Evolutionary conservation across 37 sponge, comb jelly and placozoan genomes (phyloP).

Genomic region (Chondrilla cf. caribensis): DNA sequence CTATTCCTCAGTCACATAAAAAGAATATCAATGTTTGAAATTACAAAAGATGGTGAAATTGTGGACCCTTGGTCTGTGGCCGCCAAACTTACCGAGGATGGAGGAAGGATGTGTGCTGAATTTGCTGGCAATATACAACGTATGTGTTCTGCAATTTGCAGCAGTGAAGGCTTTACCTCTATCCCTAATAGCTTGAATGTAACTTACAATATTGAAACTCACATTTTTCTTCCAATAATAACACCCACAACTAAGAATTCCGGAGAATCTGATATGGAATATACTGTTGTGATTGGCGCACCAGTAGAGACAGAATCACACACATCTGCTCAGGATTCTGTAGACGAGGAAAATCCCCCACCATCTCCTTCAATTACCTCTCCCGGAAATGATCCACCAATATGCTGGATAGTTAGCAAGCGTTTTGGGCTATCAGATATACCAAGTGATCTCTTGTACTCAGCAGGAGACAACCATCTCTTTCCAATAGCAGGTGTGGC

Average conservation of each 20-base stretch:
- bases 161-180: not conserved
- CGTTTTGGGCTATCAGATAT: slow-evolving; percentile 1
- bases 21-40: slow-evolving; percentile 64
- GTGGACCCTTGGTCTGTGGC: slow-evolving; percentile 25
- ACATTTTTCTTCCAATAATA: no score
- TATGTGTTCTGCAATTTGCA: not conserved
- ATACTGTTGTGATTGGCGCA: no score
- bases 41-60: slow-evolving; percentile 33
- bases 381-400: not conserved
- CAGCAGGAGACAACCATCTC: slow-evolving; percentile 3
- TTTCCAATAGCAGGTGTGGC: slow-evolving; percentile 57
- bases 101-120: not conserved
- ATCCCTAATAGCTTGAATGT: not conserved
- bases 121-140: not conserved
- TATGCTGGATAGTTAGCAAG: slow-evolving; percentile 26
- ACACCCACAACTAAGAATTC: no score
- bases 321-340: no score
- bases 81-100: not conserved
- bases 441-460: not conserved
- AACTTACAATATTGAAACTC: not conserved
- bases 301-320: no score
- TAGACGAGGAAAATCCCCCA: no score
- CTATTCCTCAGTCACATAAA: slow-evolving; percentile 53
- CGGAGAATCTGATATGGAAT: not conserved
- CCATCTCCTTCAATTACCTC: no score